phyloP scores from a whole-genome alignment of 2,888 invertebrate genomes.

The Spatulosminthurus flaviceps region DNA sequence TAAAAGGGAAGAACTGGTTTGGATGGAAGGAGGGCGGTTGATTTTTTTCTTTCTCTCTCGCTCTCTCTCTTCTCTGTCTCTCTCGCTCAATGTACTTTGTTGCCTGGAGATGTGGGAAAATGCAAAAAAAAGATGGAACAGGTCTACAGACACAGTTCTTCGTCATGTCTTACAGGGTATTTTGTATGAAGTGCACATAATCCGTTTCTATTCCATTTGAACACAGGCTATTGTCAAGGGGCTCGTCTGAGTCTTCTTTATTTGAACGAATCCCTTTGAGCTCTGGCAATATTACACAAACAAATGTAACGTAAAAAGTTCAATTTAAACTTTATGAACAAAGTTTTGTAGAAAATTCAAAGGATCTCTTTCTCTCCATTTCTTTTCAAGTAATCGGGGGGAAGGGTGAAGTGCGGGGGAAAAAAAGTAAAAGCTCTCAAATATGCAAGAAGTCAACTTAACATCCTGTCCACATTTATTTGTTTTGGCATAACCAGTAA shows the following conservation, averaged over 20 bases:
- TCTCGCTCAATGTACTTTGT: neutral
- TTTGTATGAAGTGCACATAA: slow-evolving; percentile 40
- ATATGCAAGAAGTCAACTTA: neutral
- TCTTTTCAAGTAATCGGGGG: neutral
- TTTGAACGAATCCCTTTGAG: slow-evolving; percentile 8
- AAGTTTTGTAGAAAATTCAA: slow-evolving; percentile 7
- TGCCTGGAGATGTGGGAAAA: neutral
- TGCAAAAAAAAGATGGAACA: neutral
- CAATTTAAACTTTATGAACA: slow-evolving; percentile 41
- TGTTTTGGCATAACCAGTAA: neutral
- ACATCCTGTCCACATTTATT: slow-evolving; percentile 9
- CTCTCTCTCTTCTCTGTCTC: neutral
- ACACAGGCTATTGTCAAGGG: slow-evolving; percentile 33
- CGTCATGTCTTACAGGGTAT: slow-evolving; percentile 16
- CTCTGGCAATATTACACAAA: slow-evolving; percentile 7
- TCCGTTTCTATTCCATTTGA: slow-evolving; percentile 40
- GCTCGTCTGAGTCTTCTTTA: slow-evolving; percentile 20
- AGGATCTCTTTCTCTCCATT: slow-evolving; percentile 11
- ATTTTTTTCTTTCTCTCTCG: neutral
- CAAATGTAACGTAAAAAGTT: slow-evolving; percentile 32
- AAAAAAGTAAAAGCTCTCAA: neutral
- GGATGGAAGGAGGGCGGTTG: neutral
- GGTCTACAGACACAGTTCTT: neutral
- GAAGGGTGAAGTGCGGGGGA: neutral
- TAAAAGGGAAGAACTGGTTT: too few relatives aligned